These are phyloP conservation scores for Taeniopygia guttata DNA, from an alignment of 2,797 vertebrate species.

Conservation along the genomic window DNA sequence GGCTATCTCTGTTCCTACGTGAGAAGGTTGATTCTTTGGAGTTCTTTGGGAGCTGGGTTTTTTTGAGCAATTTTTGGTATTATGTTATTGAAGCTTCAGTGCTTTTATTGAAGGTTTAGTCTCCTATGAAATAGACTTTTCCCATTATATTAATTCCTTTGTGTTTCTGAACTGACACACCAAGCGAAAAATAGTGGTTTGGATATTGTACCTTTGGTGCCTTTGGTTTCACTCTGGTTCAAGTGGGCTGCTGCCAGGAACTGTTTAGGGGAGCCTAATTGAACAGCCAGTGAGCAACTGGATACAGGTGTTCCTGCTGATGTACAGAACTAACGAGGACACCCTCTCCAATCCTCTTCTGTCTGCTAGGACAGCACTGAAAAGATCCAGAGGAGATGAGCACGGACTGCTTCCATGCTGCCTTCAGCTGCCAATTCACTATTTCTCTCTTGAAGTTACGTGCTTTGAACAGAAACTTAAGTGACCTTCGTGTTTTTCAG, in stretches of 20 bases:
- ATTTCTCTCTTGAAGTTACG: background rate
- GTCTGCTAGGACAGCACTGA: background rate
- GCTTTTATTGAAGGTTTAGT: background rate
- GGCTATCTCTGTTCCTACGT: background rate
- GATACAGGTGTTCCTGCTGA: background rate
- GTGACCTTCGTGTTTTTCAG: background rate
- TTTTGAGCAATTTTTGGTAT: background rate
- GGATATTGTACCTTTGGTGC: background rate
- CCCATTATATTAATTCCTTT: background rate
- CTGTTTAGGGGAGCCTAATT: background rate
- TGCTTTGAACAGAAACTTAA: background rate
- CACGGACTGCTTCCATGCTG: background rate
- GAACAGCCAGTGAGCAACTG: background rate
- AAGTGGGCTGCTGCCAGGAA: background rate
- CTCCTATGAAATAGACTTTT: background rate
- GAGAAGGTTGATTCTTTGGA: background rate
- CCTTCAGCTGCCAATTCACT: background rate
- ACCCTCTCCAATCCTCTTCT: background rate
- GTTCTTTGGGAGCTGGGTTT: fast-evolving
- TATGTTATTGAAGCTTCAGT: background rate
- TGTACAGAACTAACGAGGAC: background rate
- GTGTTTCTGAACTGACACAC: background rate
- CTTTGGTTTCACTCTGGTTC: background rate
- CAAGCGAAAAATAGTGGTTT: background rate
- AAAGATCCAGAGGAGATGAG: background rate